Percentiles rank a stretch among this genome's conserved stretches.
These are phyloP conservation scores for Lethenteron camtschaticum DNA, from an alignment of 2,113 vertebrate genomes.

Conservation along the genomic window DNA sequence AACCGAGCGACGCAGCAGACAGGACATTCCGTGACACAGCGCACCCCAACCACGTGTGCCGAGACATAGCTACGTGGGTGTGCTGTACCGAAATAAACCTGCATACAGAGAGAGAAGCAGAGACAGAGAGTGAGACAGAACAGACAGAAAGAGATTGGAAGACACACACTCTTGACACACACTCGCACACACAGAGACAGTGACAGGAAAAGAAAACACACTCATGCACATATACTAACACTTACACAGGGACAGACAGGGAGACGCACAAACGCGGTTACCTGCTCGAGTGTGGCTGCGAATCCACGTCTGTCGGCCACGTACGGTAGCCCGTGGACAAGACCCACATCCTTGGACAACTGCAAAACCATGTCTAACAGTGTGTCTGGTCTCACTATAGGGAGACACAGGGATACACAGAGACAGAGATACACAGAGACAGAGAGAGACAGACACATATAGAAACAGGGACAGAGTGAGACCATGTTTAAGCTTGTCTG, in stretches of 20 bases:
- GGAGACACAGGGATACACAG: neutral
- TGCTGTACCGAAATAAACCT: constrained; percentile 96
- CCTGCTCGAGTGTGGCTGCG: constrained; percentile 83
- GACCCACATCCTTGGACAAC: constrained; percentile 88
- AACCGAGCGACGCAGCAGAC: constrained; percentile 85
- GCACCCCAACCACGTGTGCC: constrained; percentile 78
- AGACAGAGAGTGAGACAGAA: too few relatives aligned
- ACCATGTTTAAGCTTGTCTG: too few relatives aligned
- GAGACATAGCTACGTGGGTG: constrained; percentile 93
- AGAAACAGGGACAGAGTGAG: too few relatives aligned
- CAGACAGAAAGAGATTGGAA: too few relatives aligned
- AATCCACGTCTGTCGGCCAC: constrained; percentile 89
- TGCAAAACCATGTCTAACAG: constrained; percentile 82
- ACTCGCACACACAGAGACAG: too few relatives aligned
- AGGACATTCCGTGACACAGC: constrained; percentile 94
- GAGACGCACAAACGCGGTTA: constrained; percentile 15
- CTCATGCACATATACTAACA: too few relatives aligned
- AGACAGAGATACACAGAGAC: too few relatives aligned
- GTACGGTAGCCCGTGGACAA: constrained; percentile 83
- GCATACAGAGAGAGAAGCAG: neutral
- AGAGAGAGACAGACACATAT: too few relatives aligned
- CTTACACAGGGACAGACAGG: too few relatives aligned
- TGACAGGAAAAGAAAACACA: too few relatives aligned
- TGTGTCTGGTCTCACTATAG: constrained; percentile 65
- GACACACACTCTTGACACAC: too few relatives aligned